Percentiles rank a stretch among this genome's conserved stretches.
Conservation (phyloP, 2,888 invertebrate species). For the Epinotia brunnichana region DNA sequence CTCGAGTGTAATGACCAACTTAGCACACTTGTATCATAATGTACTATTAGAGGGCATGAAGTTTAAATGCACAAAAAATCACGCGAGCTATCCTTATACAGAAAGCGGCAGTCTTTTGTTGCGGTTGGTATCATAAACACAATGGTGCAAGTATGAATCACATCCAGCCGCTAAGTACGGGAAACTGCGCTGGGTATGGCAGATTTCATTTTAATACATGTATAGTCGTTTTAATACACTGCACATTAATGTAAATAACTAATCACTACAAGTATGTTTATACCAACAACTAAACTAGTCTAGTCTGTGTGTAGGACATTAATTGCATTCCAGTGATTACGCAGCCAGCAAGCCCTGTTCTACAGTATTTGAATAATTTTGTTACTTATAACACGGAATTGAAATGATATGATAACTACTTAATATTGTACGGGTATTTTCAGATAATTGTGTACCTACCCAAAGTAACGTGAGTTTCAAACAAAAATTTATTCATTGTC, state of each 20-base stretch:
- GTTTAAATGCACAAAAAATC: slow-evolving; percentile 59
- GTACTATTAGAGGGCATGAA: slow-evolving; percentile 50
- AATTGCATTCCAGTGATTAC: slow-evolving; percentile 17
- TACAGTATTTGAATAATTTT: neutral
- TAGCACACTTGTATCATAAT: no score
- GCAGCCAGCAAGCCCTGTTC: neutral
- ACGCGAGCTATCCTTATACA: slow-evolving; percentile 71
- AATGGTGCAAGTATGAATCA: slow-evolving; percentile 39
- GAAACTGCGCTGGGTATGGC: slow-evolving; percentile 26
- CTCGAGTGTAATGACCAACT: no score
- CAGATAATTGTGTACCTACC: no score
- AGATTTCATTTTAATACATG: slow-evolving; percentile 14
- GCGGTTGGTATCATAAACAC: slow-evolving; percentile 59
- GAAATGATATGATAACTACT: neutral
- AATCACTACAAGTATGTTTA: no score
- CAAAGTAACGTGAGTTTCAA: no score
- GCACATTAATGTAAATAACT: neutral
- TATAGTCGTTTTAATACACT: neutral
- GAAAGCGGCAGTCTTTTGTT: slow-evolving; percentile 62
- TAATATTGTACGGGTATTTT: no score
- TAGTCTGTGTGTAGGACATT: neutral
- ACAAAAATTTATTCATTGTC: no score
- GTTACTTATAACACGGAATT: neutral
- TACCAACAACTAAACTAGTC: slow-evolving; percentile 6
- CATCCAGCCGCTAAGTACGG: slow-evolving; percentile 17